Base-by-base conservation (phyloP, 2,797 vertebrate genomes). In the Serranus cabrilla region DNA sequence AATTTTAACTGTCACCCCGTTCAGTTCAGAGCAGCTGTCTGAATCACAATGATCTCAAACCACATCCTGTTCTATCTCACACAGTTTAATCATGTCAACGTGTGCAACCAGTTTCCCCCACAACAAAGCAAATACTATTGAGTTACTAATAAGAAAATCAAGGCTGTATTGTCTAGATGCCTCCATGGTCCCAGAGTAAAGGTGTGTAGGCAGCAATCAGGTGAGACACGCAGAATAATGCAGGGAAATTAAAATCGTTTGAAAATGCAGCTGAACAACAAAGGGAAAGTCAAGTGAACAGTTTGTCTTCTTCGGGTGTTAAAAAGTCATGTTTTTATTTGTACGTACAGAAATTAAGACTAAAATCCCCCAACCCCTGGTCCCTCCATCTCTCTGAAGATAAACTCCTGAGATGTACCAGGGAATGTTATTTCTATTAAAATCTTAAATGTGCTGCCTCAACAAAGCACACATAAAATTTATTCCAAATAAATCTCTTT, bases 101-200 rank as follows among this genome's bases (percentile, higher is more conserved):
- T 13, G 8, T 40, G 34, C 42, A 42, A 34, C 50, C 3, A 42
- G 1, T 8, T 69, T n/a, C 27, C 42, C 42, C 43, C 50, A 63
- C 12, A 46, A 31, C 60, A 74, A 69, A 68, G 8, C 12, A 45
- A 45, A 64, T 50, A 39, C 46, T 10, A 25, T 25, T 11, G 21
- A 23, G 40, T 52, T 63, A 39, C 16, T 67, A 55, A 55, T 54
- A 14, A 57, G 18, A 14, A 50, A 23, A 27, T 39, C 7, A 55
- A 56, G 43, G 62, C 55, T 61, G 43, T n/a, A 10, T 34, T 25
- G 11, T 68, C 25, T 42, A 16, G 25, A 67, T 23, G 20, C 34
- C 45, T 73, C 47, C 39, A 51, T 87, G 80, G 87, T 87, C 87
- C 84, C 82, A 64, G 74, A 68, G 40, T 20, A 71, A 74, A 78